Base-by-base conservation (phyloP, 1,140 invertebrate species). In the Triops cancriformis region DNA sequence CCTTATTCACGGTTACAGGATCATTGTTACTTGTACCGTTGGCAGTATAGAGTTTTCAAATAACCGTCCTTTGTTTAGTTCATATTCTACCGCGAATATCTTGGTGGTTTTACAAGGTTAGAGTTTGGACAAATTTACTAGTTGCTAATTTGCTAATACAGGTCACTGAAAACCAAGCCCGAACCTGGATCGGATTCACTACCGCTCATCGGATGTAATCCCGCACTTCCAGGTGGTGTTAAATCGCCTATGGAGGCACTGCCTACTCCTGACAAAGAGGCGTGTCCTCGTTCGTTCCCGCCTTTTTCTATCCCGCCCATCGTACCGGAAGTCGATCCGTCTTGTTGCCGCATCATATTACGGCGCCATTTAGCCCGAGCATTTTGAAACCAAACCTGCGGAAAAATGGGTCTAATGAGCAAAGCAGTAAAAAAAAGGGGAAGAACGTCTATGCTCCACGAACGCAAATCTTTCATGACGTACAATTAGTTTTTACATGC, bases 321-420 rank as follows among this genome's bases (percentile, higher is more conserved):
- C 73, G 42, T 43, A 43, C 43, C 77, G 26, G 77, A 37, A 42
- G 77, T 45, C 42, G 51, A 64, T 72, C 78, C 72, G 72, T 79
- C 78, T 76, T 79, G 78, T 82, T 92, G 91, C 26, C 92, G 84
- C 89, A 93, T 91, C 81, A 93, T 88, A 82, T 93, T 93, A 31
- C 95, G 88, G 81, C 96, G 88, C 92, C 95, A 97, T 88, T 98
- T 98, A 28, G 96, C 96, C 79, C 96, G 86, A 0, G 96, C 96
- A 85, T 98, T 98, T 90, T 98, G 96, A 84, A 98, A 98, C 96
- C 96, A 98, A 1, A 98, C 96, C 96, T 98, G 83, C 76, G 80
- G 76, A 80, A 42, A 79, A 74, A 41, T 28, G 27, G 31, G 26
- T 28, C 27, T 77, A n/a, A 73, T 74, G 27, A 28, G 14, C 72